Conservation (phyloP, 2,113 vertebrate species). For the Verasper variegatus region DNA sequence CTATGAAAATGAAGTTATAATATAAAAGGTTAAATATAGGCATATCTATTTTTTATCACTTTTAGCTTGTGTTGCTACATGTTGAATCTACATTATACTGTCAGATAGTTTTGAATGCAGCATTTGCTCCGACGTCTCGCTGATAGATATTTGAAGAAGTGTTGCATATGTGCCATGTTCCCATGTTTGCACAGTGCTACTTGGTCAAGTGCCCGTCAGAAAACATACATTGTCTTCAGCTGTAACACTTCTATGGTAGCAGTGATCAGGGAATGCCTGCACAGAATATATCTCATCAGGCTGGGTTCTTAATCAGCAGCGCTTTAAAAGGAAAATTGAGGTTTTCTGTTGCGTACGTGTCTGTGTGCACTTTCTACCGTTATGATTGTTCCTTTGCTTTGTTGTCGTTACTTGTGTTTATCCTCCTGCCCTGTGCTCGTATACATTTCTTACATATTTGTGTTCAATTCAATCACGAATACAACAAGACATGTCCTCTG, state of each 20-base stretch:
- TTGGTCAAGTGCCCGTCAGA: slow-evolving; percentile 64
- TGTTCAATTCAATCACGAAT: slow-evolving; percentile 29
- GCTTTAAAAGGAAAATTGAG: slow-evolving; percentile 33
- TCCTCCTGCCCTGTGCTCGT: slow-evolving; percentile 10
- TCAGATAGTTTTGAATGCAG: slow-evolving; percentile 33
- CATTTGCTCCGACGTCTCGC: slow-evolving; percentile 45
- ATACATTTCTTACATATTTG: slow-evolving; percentile 33
- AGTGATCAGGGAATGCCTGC: slow-evolving; percentile 74
- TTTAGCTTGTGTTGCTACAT: slow-evolving; percentile 51
- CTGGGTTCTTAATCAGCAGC: slow-evolving; percentile 53
- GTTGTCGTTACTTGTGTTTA: slow-evolving; percentile 41
- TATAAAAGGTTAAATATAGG: slow-evolving; percentile 58
- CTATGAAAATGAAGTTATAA: slow-evolving; percentile 45
- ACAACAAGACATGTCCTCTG: slow-evolving; percentile 28
- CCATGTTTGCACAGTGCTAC: slow-evolving; percentile 63
- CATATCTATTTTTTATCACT: slow-evolving; percentile 75
- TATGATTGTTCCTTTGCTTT: slow-evolving; percentile 23
- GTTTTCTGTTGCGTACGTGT: slow-evolving; percentile 6
- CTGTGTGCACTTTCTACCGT: slow-evolving; percentile 14
- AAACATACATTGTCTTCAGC: slow-evolving; percentile 56
- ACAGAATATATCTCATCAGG: slow-evolving; percentile 35
- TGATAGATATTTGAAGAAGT: slow-evolving; percentile 55
- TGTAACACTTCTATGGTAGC: slow-evolving; percentile 66
- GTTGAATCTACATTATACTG: slow-evolving; percentile 17
- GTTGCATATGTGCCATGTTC: slow-evolving; percentile 65